These are phyloP conservation scores for Melanotaenia trifasciata DNA, from an alignment of 2,797 vertebrate genomes.

Conservation along the genomic window DNA sequence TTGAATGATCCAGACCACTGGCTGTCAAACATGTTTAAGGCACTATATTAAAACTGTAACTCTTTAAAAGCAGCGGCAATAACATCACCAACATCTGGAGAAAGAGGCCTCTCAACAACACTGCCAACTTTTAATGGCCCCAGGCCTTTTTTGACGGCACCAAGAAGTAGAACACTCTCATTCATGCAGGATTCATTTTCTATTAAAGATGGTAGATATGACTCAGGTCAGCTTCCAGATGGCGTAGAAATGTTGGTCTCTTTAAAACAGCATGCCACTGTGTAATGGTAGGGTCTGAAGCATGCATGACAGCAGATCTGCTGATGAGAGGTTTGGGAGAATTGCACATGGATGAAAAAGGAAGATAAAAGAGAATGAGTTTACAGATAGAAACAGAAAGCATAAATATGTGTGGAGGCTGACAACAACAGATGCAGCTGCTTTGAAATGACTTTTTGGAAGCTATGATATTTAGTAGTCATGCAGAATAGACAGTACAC, in stretches of 20 bases:
- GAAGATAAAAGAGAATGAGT: not conserved
- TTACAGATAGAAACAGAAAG: conserved; percentile 3
- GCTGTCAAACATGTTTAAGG: not conserved
- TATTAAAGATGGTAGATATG: conserved; percentile 20
- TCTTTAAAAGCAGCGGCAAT: not conserved
- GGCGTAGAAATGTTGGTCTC: not conserved
- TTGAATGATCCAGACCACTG: not conserved
- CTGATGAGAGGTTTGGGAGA: conserved; percentile 7
- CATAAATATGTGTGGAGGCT: conserved; percentile 2
- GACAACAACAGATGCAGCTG: not conserved
- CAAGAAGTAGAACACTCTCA: not conserved
- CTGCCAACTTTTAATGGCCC: not conserved
- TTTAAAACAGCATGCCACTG: not conserved
- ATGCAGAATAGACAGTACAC: too few relatives aligned
- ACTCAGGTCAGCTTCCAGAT: conserved; percentile 29
- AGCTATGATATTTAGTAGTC: too few relatives aligned
- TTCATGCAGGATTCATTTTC: conserved; percentile 22
- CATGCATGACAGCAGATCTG: not conserved
- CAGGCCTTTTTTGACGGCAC: not conserved
- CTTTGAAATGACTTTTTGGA: too few relatives aligned
- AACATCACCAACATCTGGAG: not conserved
- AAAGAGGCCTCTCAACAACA: conserved; percentile 8
- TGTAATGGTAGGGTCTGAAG: conserved; percentile 4
- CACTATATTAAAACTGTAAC: conserved; percentile 7
- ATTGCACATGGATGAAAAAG: not conserved